Evolutionary conservation across 2,113 vertebrate genomes (phyloP), one percentile per base, ranked within the genome.

Genomic region (Varanus komodoensis): DNA sequence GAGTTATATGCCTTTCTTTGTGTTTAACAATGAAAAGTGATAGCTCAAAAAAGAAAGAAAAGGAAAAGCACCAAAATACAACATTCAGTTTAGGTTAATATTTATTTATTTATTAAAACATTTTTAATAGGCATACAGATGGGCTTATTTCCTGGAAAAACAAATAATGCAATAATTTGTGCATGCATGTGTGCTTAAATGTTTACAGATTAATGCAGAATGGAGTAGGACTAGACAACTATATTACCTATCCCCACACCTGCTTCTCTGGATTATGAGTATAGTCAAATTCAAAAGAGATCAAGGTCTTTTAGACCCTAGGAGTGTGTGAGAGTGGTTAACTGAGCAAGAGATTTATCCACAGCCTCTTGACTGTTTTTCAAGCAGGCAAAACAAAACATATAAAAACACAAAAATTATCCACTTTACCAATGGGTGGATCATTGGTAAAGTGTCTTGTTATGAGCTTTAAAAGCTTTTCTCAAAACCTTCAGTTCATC

Each of bases 401-500:
- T 23, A 48, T 68, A 84, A 38, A 84, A 84, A 84, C 68, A 48
- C 48, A 84, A 38, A 84, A 84, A 84, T 84, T 38, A 84, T 83
- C 38, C 61, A 84, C 34, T 61, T 61, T 29, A 54, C 64, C 67
- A 34, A 83, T 83, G 82, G 81, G 81, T 64, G n/a, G 27, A 83
- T 83, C 57, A 67, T 67, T 83, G 81, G 57, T 67, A 67, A 83
- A 83, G n/a, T 84, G 82, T 38, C 82, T 48, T 84, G 82, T 84
- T 84, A 68, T 84, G 15, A 15, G 61, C 15, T 71, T 74, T 17
- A n/a, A 34, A 74, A 74, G n/a, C n/a, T 68, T 84, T 68, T 11
- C 82, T 34, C 67, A 38, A 8, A 84, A 61, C 61, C 82, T 68
- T 44, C 34, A 44, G 38, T 6, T 61, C 21, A 25, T 67, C 57